Base-by-base conservation (phyloP, 2,797 vertebrate species). In the Podargus strigoides region DNA sequence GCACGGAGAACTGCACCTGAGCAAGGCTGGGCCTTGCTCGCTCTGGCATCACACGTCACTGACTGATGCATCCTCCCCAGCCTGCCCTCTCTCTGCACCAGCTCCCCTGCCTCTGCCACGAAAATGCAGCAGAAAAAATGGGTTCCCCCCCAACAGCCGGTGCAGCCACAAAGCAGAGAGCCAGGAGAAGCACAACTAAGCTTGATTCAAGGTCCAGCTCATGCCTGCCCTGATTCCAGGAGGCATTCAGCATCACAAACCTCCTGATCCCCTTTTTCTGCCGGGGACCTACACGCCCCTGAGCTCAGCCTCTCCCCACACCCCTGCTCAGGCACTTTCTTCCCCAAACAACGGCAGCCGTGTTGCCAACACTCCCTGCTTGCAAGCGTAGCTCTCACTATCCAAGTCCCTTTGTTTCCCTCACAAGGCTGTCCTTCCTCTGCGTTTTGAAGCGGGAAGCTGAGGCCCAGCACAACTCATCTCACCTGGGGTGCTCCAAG, bases 1-100 rank as follows among this genome's bases (percentile, higher is more conserved):
- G 94, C 97, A 97, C 96, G 92, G 92, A 97, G 94, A 67, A 41
- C 96, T 96, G 95, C 95, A 97, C 97, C 97, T 97, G 96, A 97
- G 90, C 10, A 6, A 94, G 96, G 90, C 91, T 90, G 89, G 87
- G 96, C 94, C 82, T 81, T 7, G 82, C 86, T 94, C 12, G 16
- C 88, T 94, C 79, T 41, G 13, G 89, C 94, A 90, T 89, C 91
- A 72, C 87, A 93, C 77, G 72, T 90, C 95, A 93, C 90, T 91
- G 20, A 55, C 85, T 60, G 87, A 58, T 74, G 88, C 90, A 74
- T 92, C 93, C 62, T 93, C 64, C 76, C 84, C 73, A 63, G 88
- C 68, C 96, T 72, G 85, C 80, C 87, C 67, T 62, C 78, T 46
- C 82, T 74, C 95, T 46, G 68, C 88, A 66, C 78, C 22, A 14